Percentiles rank a stretch among this genome's conserved stretches.
Evolutionary conservation across 1,140 invertebrate species (phyloP).

Genomic region (Rhyacophila brunnea): DNA sequence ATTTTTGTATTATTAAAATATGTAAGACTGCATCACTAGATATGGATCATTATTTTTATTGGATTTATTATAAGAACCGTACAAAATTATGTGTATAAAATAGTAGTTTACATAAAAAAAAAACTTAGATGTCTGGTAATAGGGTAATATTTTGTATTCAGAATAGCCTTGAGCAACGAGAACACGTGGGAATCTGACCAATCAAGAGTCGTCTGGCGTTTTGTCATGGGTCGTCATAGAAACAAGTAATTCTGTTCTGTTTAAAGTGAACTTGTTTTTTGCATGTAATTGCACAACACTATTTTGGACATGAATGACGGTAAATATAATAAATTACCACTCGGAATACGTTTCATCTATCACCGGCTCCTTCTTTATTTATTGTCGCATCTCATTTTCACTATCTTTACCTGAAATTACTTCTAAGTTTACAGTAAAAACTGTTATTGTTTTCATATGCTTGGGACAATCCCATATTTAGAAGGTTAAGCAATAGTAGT

Average conservation of each 20-base stretch:
- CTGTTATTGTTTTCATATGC: conserved; percentile 21
- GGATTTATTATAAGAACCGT: too few relatives aligned
- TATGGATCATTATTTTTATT: too few relatives aligned
- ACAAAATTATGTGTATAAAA: too few relatives aligned
- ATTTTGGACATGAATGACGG: conserved; percentile 18
- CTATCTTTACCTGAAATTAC: neutral
- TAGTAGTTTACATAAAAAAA: too few relatives aligned
- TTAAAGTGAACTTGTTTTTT: conserved; percentile 13
- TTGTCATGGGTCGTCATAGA: conserved; percentile 27
- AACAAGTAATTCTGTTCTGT: conserved; percentile 13
- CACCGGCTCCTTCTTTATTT: neutral
- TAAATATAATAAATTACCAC: neutral
- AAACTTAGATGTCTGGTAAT: too few relatives aligned
- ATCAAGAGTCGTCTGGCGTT: conserved; percentile 16
- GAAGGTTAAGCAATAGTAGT: conserved; percentile 25
- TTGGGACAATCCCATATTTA: conserved; percentile 24
- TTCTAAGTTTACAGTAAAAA: conserved; percentile 7
- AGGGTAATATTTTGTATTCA: too few relatives aligned
- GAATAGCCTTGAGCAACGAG: neutral
- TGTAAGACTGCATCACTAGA: too few relatives aligned
- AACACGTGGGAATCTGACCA: conserved; percentile 22
- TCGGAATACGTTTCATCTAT: too few relatives aligned
- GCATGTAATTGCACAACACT: conserved; percentile 5
- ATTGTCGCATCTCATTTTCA: neutral
- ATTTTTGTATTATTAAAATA: too few relatives aligned